Evolutionary conservation across 2,113 vertebrate genomes (phyloP).

Genomic region (Amblyopsis rosae): DNA sequence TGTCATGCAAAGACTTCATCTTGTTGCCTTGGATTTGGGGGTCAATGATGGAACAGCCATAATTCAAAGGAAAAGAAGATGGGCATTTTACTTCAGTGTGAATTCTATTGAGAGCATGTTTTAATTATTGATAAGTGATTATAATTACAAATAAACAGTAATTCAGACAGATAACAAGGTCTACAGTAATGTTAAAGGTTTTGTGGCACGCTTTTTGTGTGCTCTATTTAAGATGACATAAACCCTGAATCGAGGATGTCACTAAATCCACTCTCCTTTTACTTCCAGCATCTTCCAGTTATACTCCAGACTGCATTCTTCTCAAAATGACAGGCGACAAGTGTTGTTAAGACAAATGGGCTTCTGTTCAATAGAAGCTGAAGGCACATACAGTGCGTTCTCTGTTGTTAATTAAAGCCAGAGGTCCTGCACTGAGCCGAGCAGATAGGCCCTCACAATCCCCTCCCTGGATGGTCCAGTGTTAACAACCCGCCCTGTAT

Average conservation of each 20-base stretch:
- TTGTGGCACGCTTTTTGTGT: too few relatives aligned
- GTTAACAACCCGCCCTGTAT: slow-evolving; percentile 49
- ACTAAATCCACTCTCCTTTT: not conserved
- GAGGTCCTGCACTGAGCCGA: slow-evolving; percentile 7
- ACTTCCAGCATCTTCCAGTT: not conserved
- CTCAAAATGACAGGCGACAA: slow-evolving; percentile 5
- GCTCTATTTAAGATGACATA: not conserved
- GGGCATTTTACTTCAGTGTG: not conserved
- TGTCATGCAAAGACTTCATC: slow-evolving; percentile 31
- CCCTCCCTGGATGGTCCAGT: slow-evolving; percentile 28
- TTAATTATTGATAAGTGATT: too few relatives aligned
- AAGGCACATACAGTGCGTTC: slow-evolving; percentile 23
- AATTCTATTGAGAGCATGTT: not conserved
- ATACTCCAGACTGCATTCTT: not conserved
- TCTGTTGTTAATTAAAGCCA: slow-evolving; percentile 38
- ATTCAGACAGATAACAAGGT: too few relatives aligned
- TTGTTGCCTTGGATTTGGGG: slow-evolving; percentile 12
- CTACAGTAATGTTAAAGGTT: too few relatives aligned
- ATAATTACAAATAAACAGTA: too few relatives aligned
- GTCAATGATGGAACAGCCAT: slow-evolving; percentile 35
- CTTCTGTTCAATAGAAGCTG: slow-evolving; percentile 8
- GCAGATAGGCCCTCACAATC: slow-evolving; percentile 37
- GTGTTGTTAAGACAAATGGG: slow-evolving; percentile 13
- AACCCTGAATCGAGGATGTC: not conserved
- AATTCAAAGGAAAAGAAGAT: slow-evolving; percentile 21